Base-by-base conservation (phyloP, 2,113 vertebrate species). In the Hiodon alosoides region DNA sequence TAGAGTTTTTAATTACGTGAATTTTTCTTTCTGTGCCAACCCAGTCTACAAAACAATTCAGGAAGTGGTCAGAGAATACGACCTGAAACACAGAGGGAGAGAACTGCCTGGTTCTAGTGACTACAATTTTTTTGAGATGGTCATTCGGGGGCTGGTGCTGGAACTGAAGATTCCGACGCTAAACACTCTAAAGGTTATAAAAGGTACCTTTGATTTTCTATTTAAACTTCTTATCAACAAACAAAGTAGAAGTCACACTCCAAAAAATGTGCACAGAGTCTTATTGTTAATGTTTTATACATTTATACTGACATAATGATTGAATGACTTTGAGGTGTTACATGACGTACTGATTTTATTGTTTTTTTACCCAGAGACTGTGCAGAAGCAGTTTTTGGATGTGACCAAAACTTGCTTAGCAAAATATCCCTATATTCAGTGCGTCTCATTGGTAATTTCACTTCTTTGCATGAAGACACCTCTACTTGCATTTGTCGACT, bases 121-220 rank as follows among this genome's bases (percentile, higher is more conserved):
- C 73, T 81, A 83, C 71, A 72, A 4, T 31, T 53, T 78, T 31
- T 79, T 83, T 78, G 79, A 83, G 57, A 68, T 4, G 17, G 14
- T 81, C n/a, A 66, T 83, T 16, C 82, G 79, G 13, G 55, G 11
- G 2, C 74, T 78, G 54, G 79, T 83, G 54, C 54, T 67, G 11
- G 7, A 51, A 61, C 78, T 81, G 8, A 73, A 16, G 13, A 17
- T 9, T 2, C 76, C 79, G 75, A 69, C 78, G 1, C 54, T 71
- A 0, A 52, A 73, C 5, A 75, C 72, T 46, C 69, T 83, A 7
- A 68, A 4, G 3, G 4, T 2, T 48, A 71, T 77, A 7, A 76
- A 69, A 81, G 76, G 79, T 79, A 74, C 59, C 55, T 55, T 52
- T 48, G 14, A n/a, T 59, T 52, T 46, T 46, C 0, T 16, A 14